These are phyloP conservation scores for Microctenopoma stevenorrisi DNA, from an alignment of 2,797 vertebrate species.

Conservation along the genomic window DNA sequence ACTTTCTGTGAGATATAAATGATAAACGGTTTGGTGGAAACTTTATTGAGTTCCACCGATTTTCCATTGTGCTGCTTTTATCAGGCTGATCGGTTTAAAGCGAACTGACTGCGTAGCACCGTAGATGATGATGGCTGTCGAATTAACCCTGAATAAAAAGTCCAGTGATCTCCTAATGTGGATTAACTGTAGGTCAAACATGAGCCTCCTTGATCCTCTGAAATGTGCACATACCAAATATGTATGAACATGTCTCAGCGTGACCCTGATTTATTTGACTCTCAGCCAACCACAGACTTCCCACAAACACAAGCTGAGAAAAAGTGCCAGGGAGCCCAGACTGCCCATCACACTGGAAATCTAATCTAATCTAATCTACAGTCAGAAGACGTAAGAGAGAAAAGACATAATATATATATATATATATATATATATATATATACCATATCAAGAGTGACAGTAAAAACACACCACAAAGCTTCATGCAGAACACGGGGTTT, in stretches of 20 bases:
- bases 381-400: too few relatives aligned
- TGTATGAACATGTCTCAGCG: background rate
- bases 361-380: too few relatives aligned
- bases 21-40: background rate
- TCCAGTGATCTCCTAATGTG: background rate
- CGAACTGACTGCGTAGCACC: background rate
- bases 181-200: background rate
- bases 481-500: background rate
- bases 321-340: background rate
- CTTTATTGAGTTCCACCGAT: background rate
- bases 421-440: too few relatives aligned
- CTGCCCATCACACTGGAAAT: background rate
- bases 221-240: background rate
- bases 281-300: background rate
- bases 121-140: background rate
- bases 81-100: background rate
- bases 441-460: too few relatives aligned
- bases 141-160: background rate
- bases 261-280: constrained; percentile 6
- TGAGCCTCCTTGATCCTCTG: background rate
- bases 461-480: too few relatives aligned
- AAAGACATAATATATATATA: too few relatives aligned
- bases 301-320: background rate
- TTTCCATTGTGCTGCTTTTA: background rate
- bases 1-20: background rate